These are phyloP conservation scores for Phyllostomus hastatus DNA, from an alignment of 2,113 vertebrate genomes.

Conservation along the genomic window DNA sequence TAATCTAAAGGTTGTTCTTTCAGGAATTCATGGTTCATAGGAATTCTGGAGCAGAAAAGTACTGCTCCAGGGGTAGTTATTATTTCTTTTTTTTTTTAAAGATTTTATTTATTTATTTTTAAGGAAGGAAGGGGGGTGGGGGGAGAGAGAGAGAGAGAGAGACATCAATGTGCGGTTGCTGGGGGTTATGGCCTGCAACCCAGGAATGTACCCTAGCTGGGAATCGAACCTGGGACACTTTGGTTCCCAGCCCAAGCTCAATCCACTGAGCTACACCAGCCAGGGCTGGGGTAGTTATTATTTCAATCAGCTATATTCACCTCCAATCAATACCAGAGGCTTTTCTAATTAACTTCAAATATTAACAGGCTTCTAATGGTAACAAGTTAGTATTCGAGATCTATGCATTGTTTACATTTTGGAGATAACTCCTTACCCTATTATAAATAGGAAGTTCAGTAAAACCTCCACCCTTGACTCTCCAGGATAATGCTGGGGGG, in stretches of 20 bases:
- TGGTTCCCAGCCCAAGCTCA: no score
- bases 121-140: no score
- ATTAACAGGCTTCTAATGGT: background rate
- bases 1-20: background rate
- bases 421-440: background rate
- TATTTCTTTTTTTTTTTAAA: no score
- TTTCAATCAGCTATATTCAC: background rate
- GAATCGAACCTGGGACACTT: no score
- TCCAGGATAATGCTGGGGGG: background rate
- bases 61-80: background rate
- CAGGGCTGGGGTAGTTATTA: background rate
- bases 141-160: no score
- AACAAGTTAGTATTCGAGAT: background rate
- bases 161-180: no score
- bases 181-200: no score
- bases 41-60: background rate
- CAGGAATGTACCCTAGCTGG: no score
- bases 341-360: constrained; percentile 27
- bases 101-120: no score
- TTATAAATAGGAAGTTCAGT: background rate
- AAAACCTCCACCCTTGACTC: background rate
- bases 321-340: background rate
- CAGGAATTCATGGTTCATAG: background rate
- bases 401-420: background rate
- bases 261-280: no score